Evolutionary conservation across 2,797 vertebrate genomes (phyloP).

Genomic region (Adelosebastes latens): DNA sequence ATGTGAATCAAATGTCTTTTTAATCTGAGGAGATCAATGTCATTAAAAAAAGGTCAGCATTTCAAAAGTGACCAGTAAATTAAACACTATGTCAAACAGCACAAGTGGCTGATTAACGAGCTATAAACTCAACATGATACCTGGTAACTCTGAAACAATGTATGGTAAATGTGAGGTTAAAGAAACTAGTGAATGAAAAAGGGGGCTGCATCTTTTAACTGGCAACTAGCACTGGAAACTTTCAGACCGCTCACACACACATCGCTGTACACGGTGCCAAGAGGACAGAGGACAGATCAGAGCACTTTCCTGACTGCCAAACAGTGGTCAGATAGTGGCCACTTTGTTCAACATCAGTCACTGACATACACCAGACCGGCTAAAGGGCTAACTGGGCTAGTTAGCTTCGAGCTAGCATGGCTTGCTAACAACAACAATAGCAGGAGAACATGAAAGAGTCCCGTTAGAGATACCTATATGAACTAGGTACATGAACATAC

Average conservation of each 20-base stretch:
- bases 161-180: background rate
- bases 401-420: conserved; percentile 56
- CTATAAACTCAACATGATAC: background rate
- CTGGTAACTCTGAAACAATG: background rate
- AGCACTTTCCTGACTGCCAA: conserved; percentile 29
- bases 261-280: background rate
- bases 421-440: conserved; percentile 47
- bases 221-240: conserved; percentile 30
- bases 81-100: background rate
- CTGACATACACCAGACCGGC: conserved; percentile 24
- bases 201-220: background rate
- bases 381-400: conserved; percentile 54
- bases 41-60: conserved; percentile 2
- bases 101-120: background rate
- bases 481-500: conserved; percentile 68
- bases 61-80: background rate
- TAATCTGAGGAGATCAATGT: conserved; percentile 10
- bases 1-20: background rate
- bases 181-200: background rate
- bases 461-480: background rate
- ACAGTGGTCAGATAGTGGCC: conserved; percentile 12
- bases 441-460: conserved; percentile 10
- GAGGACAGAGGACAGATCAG: background rate
- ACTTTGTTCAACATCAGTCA: conserved; percentile 41
- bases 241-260: conserved; percentile 24